A percentile compares a stretch with the other conserved stretches of the same genome.
These are phyloP conservation scores for Dusona sp. DNA, from an alignment of 2,888 invertebrate species.

Conservation along the genomic window DNA sequence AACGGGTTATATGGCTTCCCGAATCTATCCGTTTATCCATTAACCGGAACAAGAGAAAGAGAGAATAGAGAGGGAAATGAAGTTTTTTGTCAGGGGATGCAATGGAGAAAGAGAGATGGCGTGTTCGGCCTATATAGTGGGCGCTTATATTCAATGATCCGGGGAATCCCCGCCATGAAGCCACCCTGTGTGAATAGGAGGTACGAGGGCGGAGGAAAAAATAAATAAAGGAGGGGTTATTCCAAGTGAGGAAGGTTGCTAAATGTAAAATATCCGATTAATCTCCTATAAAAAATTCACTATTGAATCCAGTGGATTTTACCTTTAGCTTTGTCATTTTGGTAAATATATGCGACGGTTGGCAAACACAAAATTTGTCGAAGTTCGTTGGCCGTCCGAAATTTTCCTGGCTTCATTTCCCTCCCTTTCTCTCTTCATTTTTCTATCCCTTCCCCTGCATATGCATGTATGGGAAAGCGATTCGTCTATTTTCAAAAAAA, in stretches of 20 bases:
- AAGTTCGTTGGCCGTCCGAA: neutral
- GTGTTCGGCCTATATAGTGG: neutral
- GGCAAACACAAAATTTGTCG: conserved; percentile 64
- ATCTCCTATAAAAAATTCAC: conserved; percentile 73
- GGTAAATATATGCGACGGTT: conserved; percentile 13
- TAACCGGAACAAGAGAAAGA: conserved; percentile 66
- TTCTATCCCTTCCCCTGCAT: neutral
- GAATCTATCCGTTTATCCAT: conserved; percentile 76
- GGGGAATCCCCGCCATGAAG: conserved; percentile 30
- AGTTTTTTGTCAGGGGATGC: conserved; percentile 14
- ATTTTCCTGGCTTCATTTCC: conserved; percentile 28
- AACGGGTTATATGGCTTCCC: conserved; percentile 66
- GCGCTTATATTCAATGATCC: conserved; percentile 41
- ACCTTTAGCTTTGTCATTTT: neutral
- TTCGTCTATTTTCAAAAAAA: conserved; percentile 69
- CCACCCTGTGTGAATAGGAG: neutral
- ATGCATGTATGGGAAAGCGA: conserved; percentile 32
- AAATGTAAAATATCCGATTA: conserved; percentile 75
- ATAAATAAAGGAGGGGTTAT: conserved; percentile 13
- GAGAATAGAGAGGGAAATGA: conserved; percentile 25
- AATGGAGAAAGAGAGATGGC: neutral
- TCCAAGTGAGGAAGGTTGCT: conserved; percentile 67
- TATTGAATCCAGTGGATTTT: conserved; percentile 73
- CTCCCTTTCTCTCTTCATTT: neutral
- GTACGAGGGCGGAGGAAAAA: conserved; percentile 7